Evolutionary conservation across 2,888 invertebrate genomes (phyloP), one percentile per base, ranked within the genome.

Genomic region (Cantharis nigra): DNA sequence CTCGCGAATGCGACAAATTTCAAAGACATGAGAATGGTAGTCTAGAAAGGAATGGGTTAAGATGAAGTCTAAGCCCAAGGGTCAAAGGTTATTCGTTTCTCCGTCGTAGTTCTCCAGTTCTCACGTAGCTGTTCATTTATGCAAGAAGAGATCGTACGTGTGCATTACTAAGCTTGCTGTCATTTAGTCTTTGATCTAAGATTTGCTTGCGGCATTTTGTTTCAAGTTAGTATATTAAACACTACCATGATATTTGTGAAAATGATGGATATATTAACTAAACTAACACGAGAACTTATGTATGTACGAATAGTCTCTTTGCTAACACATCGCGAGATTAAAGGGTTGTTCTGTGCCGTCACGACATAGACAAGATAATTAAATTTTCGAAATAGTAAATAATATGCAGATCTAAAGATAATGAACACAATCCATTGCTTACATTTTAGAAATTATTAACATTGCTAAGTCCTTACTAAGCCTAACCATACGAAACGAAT

Each of bases 61-160:
- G 72, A 73, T 70, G 71, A 33, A 26, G 63, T 72, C 28, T 65
- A 78, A 77, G 73, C 70, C 76, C 74, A 70, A 49, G 71, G 78
- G 78, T 73, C 78, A 78, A 71, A 78, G 78, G 78, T 76, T 76
- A 78, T 74, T 71, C 72, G 71, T 75, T 74, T 78, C 74, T 71
- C 76, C 80, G 79, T 80, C 81, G 81, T 80, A 79, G 80, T 76
- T 78, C 80, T 73, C 63, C 72, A 71, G 76, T 81, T 81, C 81
- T 80, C 81, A 81, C 81, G 81, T 78, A 76, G 76, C 73, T 74
- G 78, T 49, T 76, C 78, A 76, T 69, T 78, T 78, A 69, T 71
- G 63, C 71, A 74, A 62, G 72, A 78, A 67, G 63, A 74, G 26
- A 74, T 62, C 72, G 72, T 76, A 78, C 76, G 76, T 78, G 76